These are phyloP conservation scores for Corythornis madagascariensis DNA, from an alignment of 2,113 vertebrate genomes.

Conservation along the genomic window DNA sequence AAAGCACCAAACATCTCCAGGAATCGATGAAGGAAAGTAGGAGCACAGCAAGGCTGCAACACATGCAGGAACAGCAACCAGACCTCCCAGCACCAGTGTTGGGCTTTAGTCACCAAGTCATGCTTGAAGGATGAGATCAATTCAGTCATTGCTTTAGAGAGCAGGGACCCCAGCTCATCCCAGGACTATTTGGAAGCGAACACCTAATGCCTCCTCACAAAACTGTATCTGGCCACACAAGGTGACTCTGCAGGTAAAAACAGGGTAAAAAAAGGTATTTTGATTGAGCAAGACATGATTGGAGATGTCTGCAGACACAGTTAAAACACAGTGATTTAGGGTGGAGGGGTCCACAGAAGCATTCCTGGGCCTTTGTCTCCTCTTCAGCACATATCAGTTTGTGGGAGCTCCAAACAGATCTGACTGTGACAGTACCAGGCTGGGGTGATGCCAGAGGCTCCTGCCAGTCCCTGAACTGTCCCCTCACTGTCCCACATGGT, in stretches of 20 bases:
- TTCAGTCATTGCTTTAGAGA: not conserved
- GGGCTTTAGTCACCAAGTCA: not conserved
- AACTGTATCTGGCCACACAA: not conserved
- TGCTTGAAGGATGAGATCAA: not conserved
- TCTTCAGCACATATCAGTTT: not conserved
- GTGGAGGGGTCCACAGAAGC: rapidly evolving
- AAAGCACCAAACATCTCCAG: not conserved
- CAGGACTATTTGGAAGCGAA: not conserved
- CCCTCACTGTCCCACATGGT: rapidly evolving
- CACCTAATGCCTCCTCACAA: not conserved
- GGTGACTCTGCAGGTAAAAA: not conserved
- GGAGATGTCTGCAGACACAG: not conserved
- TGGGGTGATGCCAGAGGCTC: rapidly evolving
- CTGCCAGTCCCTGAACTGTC: rapidly evolving
- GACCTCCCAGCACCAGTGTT: not conserved
- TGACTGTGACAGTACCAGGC: rapidly evolving
- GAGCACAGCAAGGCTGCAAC: not conserved
- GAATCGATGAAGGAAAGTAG: not conserved
- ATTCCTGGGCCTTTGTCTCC: not conserved
- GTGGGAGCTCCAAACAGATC: not conserved
- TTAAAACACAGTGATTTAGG: rapidly evolving
- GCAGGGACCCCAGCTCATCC: not conserved
- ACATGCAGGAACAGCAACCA: not conserved
- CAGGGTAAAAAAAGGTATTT: not conserved
- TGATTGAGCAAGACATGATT: not conserved